Evolutionary conservation across 2,888 invertebrate genomes (phyloP).

Genomic region (Aporophyla lueneburgensis): DNA sequence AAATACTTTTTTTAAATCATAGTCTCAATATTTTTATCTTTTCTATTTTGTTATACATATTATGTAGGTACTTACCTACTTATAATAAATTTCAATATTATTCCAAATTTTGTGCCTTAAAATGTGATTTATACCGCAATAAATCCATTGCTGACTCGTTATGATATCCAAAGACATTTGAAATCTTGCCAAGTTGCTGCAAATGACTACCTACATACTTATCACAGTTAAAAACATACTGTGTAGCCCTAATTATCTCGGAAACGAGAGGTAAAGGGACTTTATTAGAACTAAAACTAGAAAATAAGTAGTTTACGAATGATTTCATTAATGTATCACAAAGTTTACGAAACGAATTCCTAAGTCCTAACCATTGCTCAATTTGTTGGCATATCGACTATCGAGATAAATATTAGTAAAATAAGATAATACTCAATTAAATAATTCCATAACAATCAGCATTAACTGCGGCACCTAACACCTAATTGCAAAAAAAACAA

Average conservation of each 20-base stretch:
- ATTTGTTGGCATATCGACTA: slow-evolving; percentile 1
- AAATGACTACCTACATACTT: slow-evolving; percentile 75
- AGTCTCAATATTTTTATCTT: neutral
- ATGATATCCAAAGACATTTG: slow-evolving; percentile 84
- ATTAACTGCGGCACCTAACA: neutral
- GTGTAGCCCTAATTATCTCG: slow-evolving; percentile 37
- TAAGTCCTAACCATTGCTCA: slow-evolving; percentile 10
- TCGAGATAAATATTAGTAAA: neutral
- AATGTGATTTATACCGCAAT: slow-evolving; percentile 84
- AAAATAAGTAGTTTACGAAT: slow-evolving; percentile 8
- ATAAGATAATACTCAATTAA: neutral
- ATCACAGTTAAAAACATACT: slow-evolving; percentile 50
- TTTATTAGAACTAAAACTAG: slow-evolving; percentile 23
- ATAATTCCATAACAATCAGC: neutral
- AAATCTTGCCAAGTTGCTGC: slow-evolving; percentile 84
- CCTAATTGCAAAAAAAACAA: neutral
- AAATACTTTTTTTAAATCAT: neutral
- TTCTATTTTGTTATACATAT: slow-evolving; percentile 38
- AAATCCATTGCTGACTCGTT: slow-evolving; percentile 84
- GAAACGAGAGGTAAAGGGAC: slow-evolving; percentile 21
- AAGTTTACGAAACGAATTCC: neutral
- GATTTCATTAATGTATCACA: slow-evolving; percentile 10
- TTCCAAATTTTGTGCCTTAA: slow-evolving; percentile 78
- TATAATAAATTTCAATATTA: slow-evolving; percentile 72
- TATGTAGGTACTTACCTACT: neutral